Conservation (phyloP, 2,113 vertebrate genomes). For the cat (Felis catus) region F.catus_Fca126_mat1.0 CM031416.1:145492501-145493000, state of each 20-base stretch:
- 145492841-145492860: not conserved
- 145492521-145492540: not conserved
- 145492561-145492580: no score
- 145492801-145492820: not conserved
- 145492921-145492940: fast-evolving
- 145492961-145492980: not conserved
- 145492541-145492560: not conserved
- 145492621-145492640: no score
- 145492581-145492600: no score
- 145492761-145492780: no score
- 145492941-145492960: not conserved
- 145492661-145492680: no score
- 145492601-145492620: no score
- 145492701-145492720: no score
- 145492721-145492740: no score
- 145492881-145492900: fast-evolving
- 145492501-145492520: no score
- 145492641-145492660: no score
- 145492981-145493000: not conserved
- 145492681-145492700: fast-evolving
- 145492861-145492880: fast-evolving
- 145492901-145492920: fast-evolving
- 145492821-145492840: not conserved
- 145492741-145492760: no score
- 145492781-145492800: not conserved